Evolutionary conservation across 2,888 invertebrate species (phyloP).

Genomic region (Ypsolopha sequella): DNA sequence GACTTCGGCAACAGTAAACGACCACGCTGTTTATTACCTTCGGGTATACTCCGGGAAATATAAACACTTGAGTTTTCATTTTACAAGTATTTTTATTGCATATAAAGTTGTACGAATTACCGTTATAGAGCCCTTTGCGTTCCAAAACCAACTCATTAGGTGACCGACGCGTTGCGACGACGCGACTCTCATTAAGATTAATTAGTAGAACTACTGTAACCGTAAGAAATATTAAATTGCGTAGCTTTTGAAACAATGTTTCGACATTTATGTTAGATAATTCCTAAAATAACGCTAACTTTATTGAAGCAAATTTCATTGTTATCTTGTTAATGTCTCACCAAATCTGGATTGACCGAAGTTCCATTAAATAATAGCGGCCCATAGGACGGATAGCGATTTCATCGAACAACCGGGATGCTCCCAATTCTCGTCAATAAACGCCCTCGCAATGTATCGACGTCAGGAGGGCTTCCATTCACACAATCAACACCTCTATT

Average conservation of each 20-base stretch:
- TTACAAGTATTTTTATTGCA: background rate
- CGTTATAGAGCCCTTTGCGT: slow-evolving; percentile 2
- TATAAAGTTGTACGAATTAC: background rate
- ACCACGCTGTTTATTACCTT: background rate
- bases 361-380: slow-evolving; percentile 43
- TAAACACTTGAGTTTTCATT: background rate
- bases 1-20: background rate
- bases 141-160: slow-evolving; percentile 3
- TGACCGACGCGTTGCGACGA: background rate
- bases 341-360: slow-evolving; percentile 28
- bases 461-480: slow-evolving; percentile 31
- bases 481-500: slow-evolving; percentile 45
- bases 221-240: background rate
- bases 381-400: slow-evolving; percentile 61
- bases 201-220: background rate
- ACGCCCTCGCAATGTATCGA: slow-evolving; percentile 54
- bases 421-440: slow-evolving; percentile 69
- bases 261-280: background rate
- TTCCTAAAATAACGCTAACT: background rate
- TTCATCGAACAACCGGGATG: slow-evolving; percentile 65
- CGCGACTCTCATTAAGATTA: slow-evolving; percentile 1
- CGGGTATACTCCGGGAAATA: background rate
- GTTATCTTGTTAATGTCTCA: slow-evolving; percentile 40
- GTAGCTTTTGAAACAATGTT: background rate
- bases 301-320: slow-evolving; percentile 17